Percentiles rank a stretch among this genome's conserved stretches.
Evolutionary conservation across 2,113 vertebrate species (phyloP).

Genomic region (Nymphicus hollandicus): DNA sequence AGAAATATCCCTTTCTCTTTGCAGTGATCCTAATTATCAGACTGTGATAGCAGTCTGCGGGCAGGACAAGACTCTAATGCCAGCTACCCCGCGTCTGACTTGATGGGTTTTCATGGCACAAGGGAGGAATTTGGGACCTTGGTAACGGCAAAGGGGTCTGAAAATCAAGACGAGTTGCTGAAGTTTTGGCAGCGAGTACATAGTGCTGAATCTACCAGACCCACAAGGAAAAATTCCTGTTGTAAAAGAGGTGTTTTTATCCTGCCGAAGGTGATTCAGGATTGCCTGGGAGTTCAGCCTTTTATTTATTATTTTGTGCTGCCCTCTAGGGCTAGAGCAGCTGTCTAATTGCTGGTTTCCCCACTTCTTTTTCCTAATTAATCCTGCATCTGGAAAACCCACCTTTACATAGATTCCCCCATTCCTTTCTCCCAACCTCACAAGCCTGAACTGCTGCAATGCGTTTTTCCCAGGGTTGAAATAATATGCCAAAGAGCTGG

Average conservation of each 20-base stretch:
- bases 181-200: not conserved
- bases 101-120: not conserved
- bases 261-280: not conserved
- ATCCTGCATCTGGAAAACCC: not conserved
- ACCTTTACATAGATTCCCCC: not conserved
- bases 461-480: not conserved
- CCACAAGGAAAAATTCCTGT: not conserved
- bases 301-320: constrained; percentile 43
- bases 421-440: not conserved
- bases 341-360: not conserved
- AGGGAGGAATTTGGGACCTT: not conserved
- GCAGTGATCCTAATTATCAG: too few relatives aligned
- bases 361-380: not conserved
- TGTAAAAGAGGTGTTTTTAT: not conserved
- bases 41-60: not conserved
- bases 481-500: not conserved
- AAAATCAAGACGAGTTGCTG: not conserved
- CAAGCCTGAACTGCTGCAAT: not conserved
- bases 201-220: not conserved
- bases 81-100: not conserved
- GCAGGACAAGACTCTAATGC: rapidly evolving
- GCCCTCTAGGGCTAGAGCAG: constrained; percentile 48
- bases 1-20: not conserved
- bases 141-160: not conserved
- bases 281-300: not conserved